Conservation (phyloP, 2,113 vertebrate genomes). For the Hydropotes inermis region DNA sequence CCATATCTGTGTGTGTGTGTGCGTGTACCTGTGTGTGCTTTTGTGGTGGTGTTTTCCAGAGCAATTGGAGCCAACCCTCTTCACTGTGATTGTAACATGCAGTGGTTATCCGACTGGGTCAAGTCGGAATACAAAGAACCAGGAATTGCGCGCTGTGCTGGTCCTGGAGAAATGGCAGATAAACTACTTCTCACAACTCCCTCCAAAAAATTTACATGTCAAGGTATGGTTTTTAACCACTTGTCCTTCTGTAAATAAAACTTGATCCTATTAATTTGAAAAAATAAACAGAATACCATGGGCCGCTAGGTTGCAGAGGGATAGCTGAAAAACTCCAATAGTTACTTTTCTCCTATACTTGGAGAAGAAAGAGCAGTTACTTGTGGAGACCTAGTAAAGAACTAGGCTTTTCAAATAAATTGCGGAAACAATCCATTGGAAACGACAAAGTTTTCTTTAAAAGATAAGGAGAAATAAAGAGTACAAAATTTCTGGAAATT, state of each 20-base stretch:
- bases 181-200: conserved; percentile 98
- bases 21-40: conserved; percentile 30
- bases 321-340: neutral
- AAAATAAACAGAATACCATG: neutral
- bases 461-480: neutral
- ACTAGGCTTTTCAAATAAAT: neutral
- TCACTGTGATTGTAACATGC: conserved; percentile 98
- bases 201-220: conserved; percentile 96
- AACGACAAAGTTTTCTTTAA: conserved; percentile 24
- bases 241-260: neutral
- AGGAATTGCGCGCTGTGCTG: conserved; percentile 95
- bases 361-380: neutral
- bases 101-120: conserved; percentile 99
- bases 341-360: neutral
- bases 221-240: conserved; percentile 84
- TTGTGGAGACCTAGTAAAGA: neutral
- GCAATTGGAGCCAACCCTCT: conserved; percentile 98
- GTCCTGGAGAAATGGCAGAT: conserved; percentile 97
- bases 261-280: neutral
- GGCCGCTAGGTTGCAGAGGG: neutral
- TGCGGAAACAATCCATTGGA: neutral
- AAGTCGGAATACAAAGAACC: conserved; percentile 99
- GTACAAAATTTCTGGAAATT: neutral
- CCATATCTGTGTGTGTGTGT: conserved; percentile 25
- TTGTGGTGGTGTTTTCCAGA: conserved; percentile 79